Evolutionary conservation across 1,140 invertebrate genomes (phyloP).

Genomic region (Plodia interpunctella): DNA sequence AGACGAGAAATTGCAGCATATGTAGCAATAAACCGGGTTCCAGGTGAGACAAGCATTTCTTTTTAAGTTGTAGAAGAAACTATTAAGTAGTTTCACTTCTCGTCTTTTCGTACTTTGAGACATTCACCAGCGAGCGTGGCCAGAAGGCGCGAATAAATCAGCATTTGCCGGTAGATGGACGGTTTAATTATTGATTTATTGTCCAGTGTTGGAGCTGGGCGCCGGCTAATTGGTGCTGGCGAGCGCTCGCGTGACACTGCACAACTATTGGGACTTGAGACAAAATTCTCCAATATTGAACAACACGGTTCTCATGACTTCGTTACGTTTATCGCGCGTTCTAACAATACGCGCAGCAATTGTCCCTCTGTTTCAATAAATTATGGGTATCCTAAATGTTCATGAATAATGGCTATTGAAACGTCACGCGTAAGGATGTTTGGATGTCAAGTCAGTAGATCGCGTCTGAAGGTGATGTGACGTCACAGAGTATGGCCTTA

Average conservation of each 20-base stretch:
- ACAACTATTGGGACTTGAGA: conserved; percentile 40
- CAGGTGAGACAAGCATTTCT: too few relatives aligned
- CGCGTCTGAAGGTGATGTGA: conserved; percentile 34
- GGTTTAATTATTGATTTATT: conserved; percentile 75
- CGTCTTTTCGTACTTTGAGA: conserved; percentile 18
- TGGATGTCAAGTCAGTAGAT: conserved; percentile 28
- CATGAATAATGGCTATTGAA: conserved; percentile 23
- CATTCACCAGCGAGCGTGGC: conserved; percentile 48
- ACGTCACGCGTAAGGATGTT: conserved; percentile 30
- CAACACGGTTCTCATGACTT: conserved; percentile 40
- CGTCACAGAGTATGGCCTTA: background rate
- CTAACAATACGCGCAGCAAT: conserved; percentile 16
- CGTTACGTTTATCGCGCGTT: conserved; percentile 38
- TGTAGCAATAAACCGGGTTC: too few relatives aligned
- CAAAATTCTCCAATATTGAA: conserved; percentile 54
- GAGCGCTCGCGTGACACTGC: conserved; percentile 62
- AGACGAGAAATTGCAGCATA: too few relatives aligned
- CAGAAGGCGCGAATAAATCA: conserved; percentile 67
- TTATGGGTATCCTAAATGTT: background rate
- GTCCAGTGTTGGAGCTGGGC: conserved; percentile 46
- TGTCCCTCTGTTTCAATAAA: conserved; percentile 13
- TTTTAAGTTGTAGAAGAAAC: too few relatives aligned
- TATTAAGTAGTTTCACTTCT: background rate
- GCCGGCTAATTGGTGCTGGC: conserved; percentile 66
- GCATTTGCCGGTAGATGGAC: conserved; percentile 67